Percentiles rank a stretch among this genome's conserved stretches.
Conservation (phyloP, 1,140 invertebrate species). For the Drosophila neocordata region DNA sequence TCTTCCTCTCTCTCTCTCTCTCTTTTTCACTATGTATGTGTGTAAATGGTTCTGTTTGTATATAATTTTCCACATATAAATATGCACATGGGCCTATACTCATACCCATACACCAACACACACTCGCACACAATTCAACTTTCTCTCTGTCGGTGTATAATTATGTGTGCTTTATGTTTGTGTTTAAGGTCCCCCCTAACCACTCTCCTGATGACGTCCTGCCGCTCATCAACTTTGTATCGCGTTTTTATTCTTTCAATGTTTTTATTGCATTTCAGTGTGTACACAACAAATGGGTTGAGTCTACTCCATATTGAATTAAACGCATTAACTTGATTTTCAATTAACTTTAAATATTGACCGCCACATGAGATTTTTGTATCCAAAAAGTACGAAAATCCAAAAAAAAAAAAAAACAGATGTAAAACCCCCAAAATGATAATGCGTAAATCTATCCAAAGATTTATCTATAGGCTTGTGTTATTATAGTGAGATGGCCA, state of each 20-base stretch:
- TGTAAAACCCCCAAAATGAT: conserved; percentile 20
- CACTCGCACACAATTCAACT: conserved; percentile 1
- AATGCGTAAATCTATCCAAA: conserved; percentile 24
- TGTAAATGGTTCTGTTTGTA: conserved; percentile 68
- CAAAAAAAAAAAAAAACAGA: neutral
- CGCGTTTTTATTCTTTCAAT: conserved; percentile 50
- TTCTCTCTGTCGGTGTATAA: conserved; percentile 35
- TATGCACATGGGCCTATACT: conserved; percentile 61
- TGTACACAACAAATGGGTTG: conserved; percentile 38
- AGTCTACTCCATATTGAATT: conserved; percentile 68
- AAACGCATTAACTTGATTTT: conserved; percentile 81
- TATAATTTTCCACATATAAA: conserved; percentile 77
- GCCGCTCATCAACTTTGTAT: neutral
- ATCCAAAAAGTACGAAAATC: neutral
- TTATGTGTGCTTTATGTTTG: conserved; percentile 55
- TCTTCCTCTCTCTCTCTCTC: conserved; percentile 12
- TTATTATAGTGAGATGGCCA: conserved; percentile 5
- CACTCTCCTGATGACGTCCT: no score
- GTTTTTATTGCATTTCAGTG: conserved; percentile 75
- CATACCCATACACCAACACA: conserved; percentile 7
- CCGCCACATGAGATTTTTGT: conserved; percentile 58
- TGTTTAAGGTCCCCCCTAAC: conserved; percentile 14
- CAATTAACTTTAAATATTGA: conserved; percentile 75
- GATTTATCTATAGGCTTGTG: conserved; percentile 17
- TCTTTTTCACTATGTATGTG: neutral